phyloP scores from a whole-genome alignment of 2,888 invertebrate genomes.

The Mimas tiliae region DNA sequence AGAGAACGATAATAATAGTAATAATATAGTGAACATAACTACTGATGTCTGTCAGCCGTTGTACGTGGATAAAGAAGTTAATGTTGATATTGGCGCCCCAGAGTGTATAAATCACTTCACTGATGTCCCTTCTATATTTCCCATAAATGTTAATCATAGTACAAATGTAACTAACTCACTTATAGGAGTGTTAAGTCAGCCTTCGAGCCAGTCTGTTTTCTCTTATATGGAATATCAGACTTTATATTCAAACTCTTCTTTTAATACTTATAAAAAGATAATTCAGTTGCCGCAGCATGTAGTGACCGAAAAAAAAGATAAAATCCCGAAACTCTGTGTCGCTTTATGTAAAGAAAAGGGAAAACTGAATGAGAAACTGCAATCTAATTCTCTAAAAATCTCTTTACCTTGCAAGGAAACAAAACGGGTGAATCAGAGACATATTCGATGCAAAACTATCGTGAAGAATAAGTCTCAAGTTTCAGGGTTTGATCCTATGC shows the following conservation, averaged over 20 bases:
- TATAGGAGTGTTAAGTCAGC: slow-evolving; percentile 47
- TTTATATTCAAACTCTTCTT: slow-evolving; percentile 9
- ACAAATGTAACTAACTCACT: slow-evolving; percentile 53
- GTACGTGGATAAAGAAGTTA: slow-evolving; percentile 63
- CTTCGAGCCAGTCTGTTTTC: slow-evolving; percentile 50
- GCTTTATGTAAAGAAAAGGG: slow-evolving; percentile 30
- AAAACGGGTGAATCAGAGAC: slow-evolving; percentile 8
- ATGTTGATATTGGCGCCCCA: slow-evolving; percentile 46
- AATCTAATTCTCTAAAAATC: neutral
- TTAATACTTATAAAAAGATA: slow-evolving; percentile 36
- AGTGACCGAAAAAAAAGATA: neutral
- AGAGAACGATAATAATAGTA: neutral
- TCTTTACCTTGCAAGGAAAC: neutral
- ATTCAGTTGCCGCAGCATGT: slow-evolving; percentile 41
- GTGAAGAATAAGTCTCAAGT: neutral
- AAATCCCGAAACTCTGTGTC: slow-evolving; percentile 25
- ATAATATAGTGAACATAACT: neutral
- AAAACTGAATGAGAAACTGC: slow-evolving; percentile 31
- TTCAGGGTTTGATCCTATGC: slow-evolving; percentile 51
- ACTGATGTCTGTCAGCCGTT: slow-evolving; percentile 4
- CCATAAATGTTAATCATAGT: slow-evolving; percentile 44
- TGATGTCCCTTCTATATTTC: slow-evolving; percentile 56
- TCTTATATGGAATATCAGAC: slow-evolving; percentile 20
- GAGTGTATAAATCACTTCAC: slow-evolving; percentile 52
- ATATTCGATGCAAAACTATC: neutral